Evolutionary conservation across 2,888 invertebrate species (phyloP).

Genomic region (Calliscelio sp.): DNA sequence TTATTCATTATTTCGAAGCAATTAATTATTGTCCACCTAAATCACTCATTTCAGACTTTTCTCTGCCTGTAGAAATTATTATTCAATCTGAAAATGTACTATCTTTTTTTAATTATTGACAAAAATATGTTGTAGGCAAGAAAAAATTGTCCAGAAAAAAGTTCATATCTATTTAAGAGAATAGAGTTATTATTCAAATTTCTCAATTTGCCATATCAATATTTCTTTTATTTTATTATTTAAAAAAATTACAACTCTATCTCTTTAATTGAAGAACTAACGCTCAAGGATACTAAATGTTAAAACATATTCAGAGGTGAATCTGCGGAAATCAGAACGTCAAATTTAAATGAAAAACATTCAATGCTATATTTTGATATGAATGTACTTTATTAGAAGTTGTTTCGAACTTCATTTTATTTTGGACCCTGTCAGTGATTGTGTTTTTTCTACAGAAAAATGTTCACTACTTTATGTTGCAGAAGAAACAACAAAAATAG

Average conservation of each 20-base stretch:
- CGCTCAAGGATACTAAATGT: neutral
- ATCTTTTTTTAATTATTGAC: no score
- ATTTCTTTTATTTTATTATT: no score
- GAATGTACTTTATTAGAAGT: conserved; percentile 31
- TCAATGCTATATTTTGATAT: conserved; percentile 37
- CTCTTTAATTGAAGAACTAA: neutral
- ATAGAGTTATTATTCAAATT: neutral
- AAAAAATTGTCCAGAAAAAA: neutral
- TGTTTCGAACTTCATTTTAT: conserved; percentile 15
- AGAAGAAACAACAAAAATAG: neutral
- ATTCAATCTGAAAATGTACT: no score
- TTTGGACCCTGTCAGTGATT: neutral
- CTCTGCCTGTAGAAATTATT: no score
- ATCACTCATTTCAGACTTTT: no score
- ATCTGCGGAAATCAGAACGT: neutral
- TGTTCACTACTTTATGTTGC: neutral
- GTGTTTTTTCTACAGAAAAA: neutral
- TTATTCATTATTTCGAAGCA: no score
- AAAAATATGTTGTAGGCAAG: no score
- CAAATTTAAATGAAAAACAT: conserved; percentile 9
- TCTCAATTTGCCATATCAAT: no score
- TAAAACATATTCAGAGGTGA: neutral
- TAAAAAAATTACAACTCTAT: neutral
- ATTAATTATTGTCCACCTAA: no score
- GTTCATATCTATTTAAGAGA: neutral